phyloP scores from a whole-genome alignment of 1,140 invertebrate genomes.

The Carposina sasakii region DNA sequence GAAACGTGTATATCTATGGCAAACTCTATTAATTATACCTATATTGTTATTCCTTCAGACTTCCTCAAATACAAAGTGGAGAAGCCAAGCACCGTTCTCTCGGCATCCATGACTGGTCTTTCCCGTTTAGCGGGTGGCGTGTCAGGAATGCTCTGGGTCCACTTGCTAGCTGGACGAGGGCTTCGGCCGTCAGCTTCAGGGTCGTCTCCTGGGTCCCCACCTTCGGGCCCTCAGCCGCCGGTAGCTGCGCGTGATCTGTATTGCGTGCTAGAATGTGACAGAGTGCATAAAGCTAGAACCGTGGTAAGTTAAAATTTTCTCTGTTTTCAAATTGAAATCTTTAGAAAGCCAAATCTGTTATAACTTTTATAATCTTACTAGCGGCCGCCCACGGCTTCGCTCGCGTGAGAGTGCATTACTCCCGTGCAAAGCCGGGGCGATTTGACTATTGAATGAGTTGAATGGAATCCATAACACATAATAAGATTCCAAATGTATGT shows the following conservation, averaged over 20 bases:
- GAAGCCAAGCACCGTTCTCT: constrained; percentile 76
- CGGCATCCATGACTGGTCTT: constrained; percentile 60
- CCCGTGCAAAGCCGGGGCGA: no score
- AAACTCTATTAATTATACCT: constrained; percentile 4
- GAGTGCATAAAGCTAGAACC: constrained; percentile 97
- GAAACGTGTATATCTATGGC: not conserved
- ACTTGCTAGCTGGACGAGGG: constrained; percentile 90
- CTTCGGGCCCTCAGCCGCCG: constrained; percentile 64
- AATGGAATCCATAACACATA: no score
- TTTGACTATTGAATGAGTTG: no score
- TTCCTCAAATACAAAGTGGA: constrained; percentile 95
- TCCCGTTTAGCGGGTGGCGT: constrained; percentile 75
- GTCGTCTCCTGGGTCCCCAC: constrained; percentile 69
- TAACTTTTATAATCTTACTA: no score
- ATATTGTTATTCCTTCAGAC: no score
- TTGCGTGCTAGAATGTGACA: constrained; percentile 96
- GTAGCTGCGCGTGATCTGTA: constrained; percentile 90
- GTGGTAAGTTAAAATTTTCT: constrained; percentile 75
- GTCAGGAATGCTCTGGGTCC: constrained; percentile 92
- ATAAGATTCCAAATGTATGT: no score
- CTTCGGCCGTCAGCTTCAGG: constrained; percentile 84
- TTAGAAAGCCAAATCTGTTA: no score
- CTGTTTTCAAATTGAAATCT: constrained; percentile 1
- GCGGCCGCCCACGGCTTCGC: no score
- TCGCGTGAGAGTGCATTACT: no score